These are phyloP conservation scores for Leptinotarsa tumamoca DNA, from an alignment of 2,888 invertebrate species.

Conservation along the genomic window DNA sequence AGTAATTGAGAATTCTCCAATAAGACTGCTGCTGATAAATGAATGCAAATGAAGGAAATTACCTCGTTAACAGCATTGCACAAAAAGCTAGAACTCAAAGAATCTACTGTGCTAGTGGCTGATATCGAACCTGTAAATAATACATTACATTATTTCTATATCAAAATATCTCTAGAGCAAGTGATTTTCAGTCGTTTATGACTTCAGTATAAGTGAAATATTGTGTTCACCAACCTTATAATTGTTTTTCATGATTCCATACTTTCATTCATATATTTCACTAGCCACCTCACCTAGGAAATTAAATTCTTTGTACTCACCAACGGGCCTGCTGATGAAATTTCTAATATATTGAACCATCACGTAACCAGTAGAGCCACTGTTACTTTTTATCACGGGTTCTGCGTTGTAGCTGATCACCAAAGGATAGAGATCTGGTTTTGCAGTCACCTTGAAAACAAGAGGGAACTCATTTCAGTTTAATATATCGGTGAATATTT, in stretches of 20 bases:
- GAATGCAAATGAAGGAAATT: constrained; percentile 43
- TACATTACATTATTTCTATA: not conserved
- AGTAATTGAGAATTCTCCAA: constrained; percentile 29
- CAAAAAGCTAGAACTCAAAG: constrained; percentile 87
- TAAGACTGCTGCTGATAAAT: not conserved
- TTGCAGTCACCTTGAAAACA: constrained; percentile 79
- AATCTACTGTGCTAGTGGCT: constrained; percentile 87
- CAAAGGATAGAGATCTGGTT: constrained; percentile 86
- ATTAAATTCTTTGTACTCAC: constrained; percentile 60
- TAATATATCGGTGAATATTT: no score
- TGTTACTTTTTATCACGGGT: constrained; percentile 73
- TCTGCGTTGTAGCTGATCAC: constrained; percentile 85
- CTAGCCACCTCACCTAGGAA: no score
- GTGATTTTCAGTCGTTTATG: no score
- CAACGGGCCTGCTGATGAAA: constrained; percentile 80
- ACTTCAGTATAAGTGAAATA: no score
- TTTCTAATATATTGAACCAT: constrained; percentile 89
- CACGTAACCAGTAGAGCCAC: constrained; percentile 79
- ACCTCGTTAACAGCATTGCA: constrained; percentile 88
- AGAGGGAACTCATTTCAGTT: not conserved
- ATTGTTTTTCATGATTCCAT: no score
- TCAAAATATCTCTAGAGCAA: no score
- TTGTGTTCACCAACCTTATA: no score
- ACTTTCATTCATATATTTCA: no score
- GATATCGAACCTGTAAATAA: constrained; percentile 77